Evolutionary conservation across 2,888 invertebrate genomes (phyloP), one percentile per base, ranked within the genome.

Genomic region (Nomada flava): DNA sequence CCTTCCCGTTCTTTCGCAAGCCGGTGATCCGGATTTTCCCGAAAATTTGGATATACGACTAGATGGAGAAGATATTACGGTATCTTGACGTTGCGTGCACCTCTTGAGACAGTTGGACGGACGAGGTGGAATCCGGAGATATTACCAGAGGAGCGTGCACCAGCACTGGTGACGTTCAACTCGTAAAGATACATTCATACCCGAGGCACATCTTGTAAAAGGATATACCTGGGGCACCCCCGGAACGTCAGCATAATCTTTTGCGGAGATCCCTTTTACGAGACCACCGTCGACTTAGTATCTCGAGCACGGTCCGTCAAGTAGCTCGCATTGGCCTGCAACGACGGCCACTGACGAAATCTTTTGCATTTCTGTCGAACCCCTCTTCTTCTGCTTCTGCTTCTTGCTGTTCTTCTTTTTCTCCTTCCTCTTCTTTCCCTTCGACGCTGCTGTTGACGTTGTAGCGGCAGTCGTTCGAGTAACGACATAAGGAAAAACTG

Each of bases 131-230:
- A 85, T 80, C 82, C 73, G 44, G 71, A 29, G 70, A 84, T 86
- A 79, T 86, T 86, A 75, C 84, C 29, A 26, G 71, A 64, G 57
- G 18, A 73, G 75, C n/a, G 67, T 68, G 47, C 26, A 10, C 57
- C 50, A 23, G 64, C 57, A 69, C 57, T 64, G 50, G 63, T 55
- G 69, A 85, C 84, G 85, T 82, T 83, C 77, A 84, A 82, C 87
- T 88, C 88, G 86, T 89, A 88, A 89, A 88, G 83, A 87, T 87
- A 85, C 88, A 86, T 89, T 88, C 84, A 82, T 85, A 89, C 77
- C 74, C 81, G 44, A 55, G 75, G 81, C 86, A 86, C 83, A 87
- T 87, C 84, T 78, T 75, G 86, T 23, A 75, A 84, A 79, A 80
- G 84, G 82, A 83, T 85, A 80, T 79, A 77, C 76, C 77, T 73